phyloP scores from a whole-genome alignment of 2,888 invertebrate genomes.

The Andrena haemorrhoa region DNA sequence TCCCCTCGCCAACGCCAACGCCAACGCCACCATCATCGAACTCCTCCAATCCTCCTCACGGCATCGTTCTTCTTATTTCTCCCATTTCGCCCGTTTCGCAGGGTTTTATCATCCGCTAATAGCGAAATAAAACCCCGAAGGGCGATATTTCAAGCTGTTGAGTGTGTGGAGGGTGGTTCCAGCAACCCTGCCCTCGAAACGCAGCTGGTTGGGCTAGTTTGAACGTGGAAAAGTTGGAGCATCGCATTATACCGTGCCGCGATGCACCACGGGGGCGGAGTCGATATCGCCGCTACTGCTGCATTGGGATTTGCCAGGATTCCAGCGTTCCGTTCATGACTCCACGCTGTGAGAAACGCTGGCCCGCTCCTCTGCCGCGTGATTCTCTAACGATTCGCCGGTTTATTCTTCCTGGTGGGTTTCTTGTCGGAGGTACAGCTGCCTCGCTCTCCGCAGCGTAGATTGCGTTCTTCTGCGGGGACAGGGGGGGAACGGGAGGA shows the following conservation, averaged over 20 bases:
- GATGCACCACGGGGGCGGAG: slow-evolving; percentile 6
- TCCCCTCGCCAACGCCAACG: slow-evolving; percentile 7
- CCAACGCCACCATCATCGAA: slow-evolving; percentile 31
- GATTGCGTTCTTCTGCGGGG: background rate
- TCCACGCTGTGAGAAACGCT: slow-evolving; percentile 10
- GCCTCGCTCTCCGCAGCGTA: background rate
- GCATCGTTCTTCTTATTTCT: slow-evolving; percentile 38
- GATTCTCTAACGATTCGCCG: slow-evolving; percentile 41
- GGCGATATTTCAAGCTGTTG: slow-evolving; percentile 39
- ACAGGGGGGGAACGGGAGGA: too few species aligned
- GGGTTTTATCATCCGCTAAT: slow-evolving; percentile 77
- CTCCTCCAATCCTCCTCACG: slow-evolving; percentile 10
- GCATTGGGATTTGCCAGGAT: slow-evolving; percentile 57
- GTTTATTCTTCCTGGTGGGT: slow-evolving; percentile 14
- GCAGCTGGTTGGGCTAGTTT: slow-evolving; percentile 39
- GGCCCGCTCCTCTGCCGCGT: background rate
- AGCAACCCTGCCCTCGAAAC: slow-evolving; percentile 14
- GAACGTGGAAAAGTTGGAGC: slow-evolving; percentile 71
- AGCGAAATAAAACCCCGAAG: slow-evolving; percentile 74
- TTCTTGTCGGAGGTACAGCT: background rate
- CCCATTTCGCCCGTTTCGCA: slow-evolving; percentile 25
- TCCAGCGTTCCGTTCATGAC: slow-evolving; percentile 32
- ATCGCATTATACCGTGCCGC: slow-evolving; percentile 73
- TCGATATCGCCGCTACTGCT: slow-evolving; percentile 33
- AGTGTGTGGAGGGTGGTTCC: background rate